These are phyloP conservation scores for Theristus sp. DNA, from an alignment of 2,888 invertebrate genomes.

Conservation along the genomic window DNA sequence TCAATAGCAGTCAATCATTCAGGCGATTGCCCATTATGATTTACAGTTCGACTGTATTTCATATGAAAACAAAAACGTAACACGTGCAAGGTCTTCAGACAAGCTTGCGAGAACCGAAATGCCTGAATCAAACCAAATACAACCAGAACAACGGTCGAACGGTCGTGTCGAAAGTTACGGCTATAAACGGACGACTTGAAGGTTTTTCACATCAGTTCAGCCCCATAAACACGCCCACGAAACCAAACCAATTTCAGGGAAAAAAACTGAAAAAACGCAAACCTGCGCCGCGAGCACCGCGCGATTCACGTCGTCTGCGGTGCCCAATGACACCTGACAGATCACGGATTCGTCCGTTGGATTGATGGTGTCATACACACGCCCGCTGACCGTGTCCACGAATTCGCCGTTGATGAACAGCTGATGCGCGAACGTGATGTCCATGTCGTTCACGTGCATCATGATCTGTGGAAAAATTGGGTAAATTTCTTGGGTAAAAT, in stretches of 20 bases:
- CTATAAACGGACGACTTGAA: too few relatives aligned
- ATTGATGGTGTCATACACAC: slow-evolving; percentile 48
- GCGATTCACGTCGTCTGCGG: slow-evolving; percentile 57
- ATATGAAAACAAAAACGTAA: too few relatives aligned
- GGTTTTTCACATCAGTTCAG: too few relatives aligned
- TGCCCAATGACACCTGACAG: slow-evolving; percentile 45
- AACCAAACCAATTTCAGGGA: too few relatives aligned
- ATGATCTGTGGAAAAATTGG: slow-evolving; percentile 31
- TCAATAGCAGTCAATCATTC: too few relatives aligned
- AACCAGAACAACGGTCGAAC: neutral
- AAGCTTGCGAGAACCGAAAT: neutral
- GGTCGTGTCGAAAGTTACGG: too few relatives aligned
- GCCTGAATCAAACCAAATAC: neutral
- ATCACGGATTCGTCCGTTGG: slow-evolving; percentile 56
- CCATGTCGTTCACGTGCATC: slow-evolving; percentile 60
- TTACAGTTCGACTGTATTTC: too few relatives aligned
- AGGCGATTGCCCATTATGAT: too few relatives aligned
- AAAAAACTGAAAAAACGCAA: slow-evolving; percentile 1
- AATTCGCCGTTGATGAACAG: slow-evolving; percentile 79
- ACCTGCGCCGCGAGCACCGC: slow-evolving; percentile 69
- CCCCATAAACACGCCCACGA: too few relatives aligned
- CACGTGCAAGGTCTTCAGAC: neutral
- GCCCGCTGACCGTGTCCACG: slow-evolving; percentile 48
- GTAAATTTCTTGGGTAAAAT: too few relatives aligned
- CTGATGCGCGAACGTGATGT: slow-evolving; percentile 66